Percentiles rank a stretch among this genome's conserved stretches.
Evolutionary conservation across 2,888 invertebrate species (phyloP).

Genomic region (Drosophila anomalata): DNA sequence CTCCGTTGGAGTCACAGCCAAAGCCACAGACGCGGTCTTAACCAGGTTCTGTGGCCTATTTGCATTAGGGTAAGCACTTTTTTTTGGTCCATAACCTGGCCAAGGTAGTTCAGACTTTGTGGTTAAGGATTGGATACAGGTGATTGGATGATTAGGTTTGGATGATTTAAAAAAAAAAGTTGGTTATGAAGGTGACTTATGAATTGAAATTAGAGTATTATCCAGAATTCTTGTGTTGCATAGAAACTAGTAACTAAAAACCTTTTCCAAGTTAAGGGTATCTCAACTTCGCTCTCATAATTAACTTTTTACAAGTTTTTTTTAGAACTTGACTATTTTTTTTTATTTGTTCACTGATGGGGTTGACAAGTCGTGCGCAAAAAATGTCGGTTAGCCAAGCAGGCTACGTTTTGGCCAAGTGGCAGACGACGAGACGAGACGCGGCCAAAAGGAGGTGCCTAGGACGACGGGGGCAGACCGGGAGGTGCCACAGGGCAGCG

Average conservation of each 20-base stretch:
- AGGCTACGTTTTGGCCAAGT: constrained; percentile 55
- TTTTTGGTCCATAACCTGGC: constrained; percentile 26
- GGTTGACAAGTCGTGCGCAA: constrained; percentile 72
- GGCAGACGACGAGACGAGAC: constrained; percentile 7
- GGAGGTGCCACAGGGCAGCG: neutral
- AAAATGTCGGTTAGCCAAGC: constrained; percentile 67
- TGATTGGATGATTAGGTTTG: neutral
- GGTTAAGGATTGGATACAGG: no score
- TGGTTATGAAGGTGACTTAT: no score
- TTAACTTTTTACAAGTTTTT: constrained; percentile 23
- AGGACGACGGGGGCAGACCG: neutral
- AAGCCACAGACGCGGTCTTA: constrained; percentile 10
- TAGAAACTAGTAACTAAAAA: neutral
- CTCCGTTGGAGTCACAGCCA: constrained; percentile 31
- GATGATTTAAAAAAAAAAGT: neutral
- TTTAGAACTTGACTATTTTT: constrained; percentile 1
- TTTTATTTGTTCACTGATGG: constrained; percentile 46
- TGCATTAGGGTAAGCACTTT: constrained; percentile 62
- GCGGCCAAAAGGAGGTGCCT: neutral
- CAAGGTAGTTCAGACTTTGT: constrained; percentile 4
- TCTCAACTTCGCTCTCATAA: constrained; percentile 5
- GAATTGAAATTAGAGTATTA: no score
- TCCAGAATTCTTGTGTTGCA: no score
- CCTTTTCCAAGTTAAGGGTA: neutral
- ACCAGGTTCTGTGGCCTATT: constrained; percentile 71